Evolutionary conservation across 1,140 invertebrate species (phyloP), one percentile per base, ranked within the genome.

Genomic region (Drosophila asahinai): DNA sequence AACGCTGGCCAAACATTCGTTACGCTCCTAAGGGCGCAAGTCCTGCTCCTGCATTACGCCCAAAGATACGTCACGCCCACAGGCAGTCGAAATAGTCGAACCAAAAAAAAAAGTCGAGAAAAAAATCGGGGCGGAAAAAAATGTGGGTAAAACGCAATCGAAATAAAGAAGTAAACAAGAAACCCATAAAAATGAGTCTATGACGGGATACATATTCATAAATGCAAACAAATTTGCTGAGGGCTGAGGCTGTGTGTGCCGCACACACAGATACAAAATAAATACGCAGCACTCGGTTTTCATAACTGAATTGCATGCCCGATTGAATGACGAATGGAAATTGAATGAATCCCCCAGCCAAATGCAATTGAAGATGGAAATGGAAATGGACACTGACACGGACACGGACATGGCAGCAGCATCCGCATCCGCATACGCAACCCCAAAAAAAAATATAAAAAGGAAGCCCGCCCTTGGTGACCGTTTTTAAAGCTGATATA

Each of bases 141-240:
- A 63, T 60, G 51, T 42, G 57, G 67, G 27, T 38, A 33, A 47
- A 60, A 59, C 68, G 65, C 67, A 73, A 73, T 73, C 54, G 67
- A 73, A 72, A 73, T 73, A 73, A 73, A 73, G 70, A 73, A 80
- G 58, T 73, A 73, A 80, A 66, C 59, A 89, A 87, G 84, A 83
- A 78, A 81, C 19, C 51, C 84, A 83, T 81, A 72, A 79, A 79
- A 79, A 79, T 73, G 67, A 78, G 82, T 81, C 72, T 84, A 63
- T 62, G 62, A 57, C 55, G 66, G 61, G 45, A 77, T 65, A 71
- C 59, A 81, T 77, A 83, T 87, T 83, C 70, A 83, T 87, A 73
- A 83, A 83, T 80, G 84, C 80, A 89, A 83, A 78, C 84, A 87
- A 83, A 84, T 84, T 84, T 80, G 70, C 54, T 55, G 54, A 0